phyloP scores from a whole-genome alignment of 64 coral and sea anemone genomes.

The Catalaphyllia jardinei region DNA sequence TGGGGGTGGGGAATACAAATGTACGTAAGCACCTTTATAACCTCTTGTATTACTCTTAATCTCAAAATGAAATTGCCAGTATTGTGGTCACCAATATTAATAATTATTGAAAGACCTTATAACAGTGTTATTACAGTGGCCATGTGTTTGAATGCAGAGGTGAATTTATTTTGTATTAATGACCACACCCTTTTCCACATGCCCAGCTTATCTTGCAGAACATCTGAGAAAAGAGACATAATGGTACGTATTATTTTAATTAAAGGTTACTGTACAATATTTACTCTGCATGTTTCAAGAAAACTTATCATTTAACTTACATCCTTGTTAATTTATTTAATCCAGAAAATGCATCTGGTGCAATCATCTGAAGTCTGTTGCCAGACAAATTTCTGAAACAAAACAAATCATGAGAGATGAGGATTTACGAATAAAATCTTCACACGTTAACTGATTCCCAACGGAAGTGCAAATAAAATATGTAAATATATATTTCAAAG shows the following conservation, averaged over 20 bases:
- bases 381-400: conserved; percentile 35
- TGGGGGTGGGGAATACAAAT: no score
- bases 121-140: no score
- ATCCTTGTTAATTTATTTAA: conserved; percentile 24
- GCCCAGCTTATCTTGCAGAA: background rate
- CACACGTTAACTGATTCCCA: background rate
- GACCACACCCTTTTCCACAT: background rate
- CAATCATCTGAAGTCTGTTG: background rate
- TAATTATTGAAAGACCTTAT: no score
- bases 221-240: background rate
- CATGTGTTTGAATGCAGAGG: no score
- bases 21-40: no score
- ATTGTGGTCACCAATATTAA: no score
- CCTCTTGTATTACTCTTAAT: no score
- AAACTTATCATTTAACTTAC: conserved; percentile 4
- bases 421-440: conserved; percentile 1
- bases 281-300: background rate
- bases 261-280: background rate
- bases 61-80: no score
- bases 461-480: conserved; percentile 17
- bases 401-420: conserved; percentile 1
- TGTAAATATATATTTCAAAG: conserved; percentile 19
- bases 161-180: background rate
- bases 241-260: background rate
- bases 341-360: conserved; percentile 22